These are phyloP conservation scores for Meliscaeva auricollis DNA, from an alignment of 2,888 invertebrate species.

Conservation along the genomic window DNA sequence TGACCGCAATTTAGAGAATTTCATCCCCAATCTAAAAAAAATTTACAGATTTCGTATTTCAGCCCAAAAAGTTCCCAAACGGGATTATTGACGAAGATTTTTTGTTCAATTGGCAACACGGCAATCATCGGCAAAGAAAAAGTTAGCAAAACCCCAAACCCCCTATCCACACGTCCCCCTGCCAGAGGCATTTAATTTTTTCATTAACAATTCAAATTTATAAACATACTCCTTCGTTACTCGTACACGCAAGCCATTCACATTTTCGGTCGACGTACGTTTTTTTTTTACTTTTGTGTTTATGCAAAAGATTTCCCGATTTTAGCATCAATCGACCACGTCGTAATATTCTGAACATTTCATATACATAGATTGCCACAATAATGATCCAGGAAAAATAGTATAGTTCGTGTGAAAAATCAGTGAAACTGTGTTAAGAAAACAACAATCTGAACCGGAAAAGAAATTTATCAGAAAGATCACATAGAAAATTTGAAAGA, in stretches of 20 bases:
- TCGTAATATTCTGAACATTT: conserved; percentile 37
- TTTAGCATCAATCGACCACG: neutral
- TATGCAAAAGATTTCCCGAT: conserved; percentile 47
- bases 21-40: no score
- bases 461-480: conserved; percentile 58
- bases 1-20: no score
- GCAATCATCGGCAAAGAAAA: no score
- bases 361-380: conserved; percentile 30
- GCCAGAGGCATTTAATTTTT: conserved; percentile 3
- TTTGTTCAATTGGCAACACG: no score
- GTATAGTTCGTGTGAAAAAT: conserved; percentile 54
- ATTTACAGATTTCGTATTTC: no score
- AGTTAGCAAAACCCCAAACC: no score
- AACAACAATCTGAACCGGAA: conserved; percentile 48
- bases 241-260: neutral
- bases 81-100: no score
- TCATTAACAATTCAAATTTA: conserved; percentile 61
- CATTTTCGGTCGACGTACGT: neutral
- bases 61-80: no score
- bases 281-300: conserved; percentile 19
- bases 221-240: neutral
- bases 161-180: neutral
- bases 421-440: conserved; percentile 37
- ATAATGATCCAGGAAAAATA: conserved; percentile 44
- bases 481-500: neutral